phyloP scores from a whole-genome alignment of 2,888 invertebrate species.

The Caenorhabditis sulstoni region DNA sequence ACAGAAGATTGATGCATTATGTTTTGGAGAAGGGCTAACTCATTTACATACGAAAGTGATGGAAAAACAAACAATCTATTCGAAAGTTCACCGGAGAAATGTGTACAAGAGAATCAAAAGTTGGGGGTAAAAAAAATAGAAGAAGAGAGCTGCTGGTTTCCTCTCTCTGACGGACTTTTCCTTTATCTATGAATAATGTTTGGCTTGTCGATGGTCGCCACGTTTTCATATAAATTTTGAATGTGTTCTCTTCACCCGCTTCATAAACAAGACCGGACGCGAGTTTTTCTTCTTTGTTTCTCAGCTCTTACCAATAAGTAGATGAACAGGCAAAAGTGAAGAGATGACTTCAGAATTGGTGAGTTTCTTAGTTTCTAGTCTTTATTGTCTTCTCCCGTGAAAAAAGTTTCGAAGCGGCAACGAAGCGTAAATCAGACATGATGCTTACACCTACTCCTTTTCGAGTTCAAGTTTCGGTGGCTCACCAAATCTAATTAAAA shows the following conservation, averaged over 20 bases:
- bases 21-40: conserved; percentile 27
- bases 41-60: not conserved
- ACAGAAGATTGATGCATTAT: conserved; percentile 47
- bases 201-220: conserved; percentile 39
- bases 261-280: not conserved
- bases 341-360: not conserved
- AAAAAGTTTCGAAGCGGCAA: conserved; percentile 6
- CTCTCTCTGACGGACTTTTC: conserved; percentile 37
- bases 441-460: conserved; percentile 15
- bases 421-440: conserved; percentile 9
- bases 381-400: conserved; percentile 1
- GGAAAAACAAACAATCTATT: not conserved
- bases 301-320: too few relatives aligned
- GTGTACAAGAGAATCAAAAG: conserved; percentile 19
- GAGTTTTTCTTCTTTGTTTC: not conserved
- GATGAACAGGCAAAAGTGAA: too few relatives aligned
- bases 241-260: conserved; percentile 30
- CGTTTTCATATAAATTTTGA: conserved; percentile 59
- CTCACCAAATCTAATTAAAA: conserved; percentile 50
- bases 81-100: conserved; percentile 26
- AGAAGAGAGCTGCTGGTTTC: conserved; percentile 23
- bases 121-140: not conserved
- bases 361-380: not conserved
- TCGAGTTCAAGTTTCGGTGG: conserved; percentile 1
- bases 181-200: conserved; percentile 58